Conservation (phyloP, 2,797 vertebrate species). For the Artibeus jamaicensis region DNA sequence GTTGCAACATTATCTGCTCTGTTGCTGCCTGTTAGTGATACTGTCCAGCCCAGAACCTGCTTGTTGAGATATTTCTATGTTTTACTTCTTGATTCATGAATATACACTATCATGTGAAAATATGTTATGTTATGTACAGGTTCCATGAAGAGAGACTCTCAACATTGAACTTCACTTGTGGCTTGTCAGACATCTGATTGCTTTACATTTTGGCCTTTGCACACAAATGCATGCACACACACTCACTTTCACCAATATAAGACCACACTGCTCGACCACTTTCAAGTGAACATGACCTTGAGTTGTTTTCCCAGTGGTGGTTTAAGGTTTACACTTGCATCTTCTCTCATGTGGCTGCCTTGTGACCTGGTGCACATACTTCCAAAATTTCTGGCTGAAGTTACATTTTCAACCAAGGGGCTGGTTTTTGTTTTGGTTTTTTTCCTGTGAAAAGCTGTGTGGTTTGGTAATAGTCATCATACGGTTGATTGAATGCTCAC, state of each 20-base stretch:
- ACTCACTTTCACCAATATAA: background rate
- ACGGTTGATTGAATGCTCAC: background rate
- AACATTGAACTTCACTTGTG: background rate
- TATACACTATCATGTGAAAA: background rate
- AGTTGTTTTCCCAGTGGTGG: constrained; percentile 3
- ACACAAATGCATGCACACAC: background rate
- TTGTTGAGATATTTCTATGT: background rate
- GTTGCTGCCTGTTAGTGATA: background rate
- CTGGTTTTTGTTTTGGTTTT: background rate
- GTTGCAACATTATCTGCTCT: background rate
- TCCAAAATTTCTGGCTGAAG: constrained; percentile 31
- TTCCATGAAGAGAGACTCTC: background rate
- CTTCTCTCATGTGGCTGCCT: background rate
- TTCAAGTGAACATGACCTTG: background rate
- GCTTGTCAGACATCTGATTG: background rate
- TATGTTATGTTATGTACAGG: background rate
- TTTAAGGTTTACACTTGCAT: background rate
- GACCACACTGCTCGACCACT: background rate
- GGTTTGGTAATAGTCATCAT: background rate
- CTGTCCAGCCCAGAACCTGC: background rate
- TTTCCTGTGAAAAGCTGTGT: background rate
- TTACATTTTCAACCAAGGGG: background rate
- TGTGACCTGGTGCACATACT: background rate
- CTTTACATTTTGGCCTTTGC: background rate
- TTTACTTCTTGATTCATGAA: constrained; percentile 17